Conservation (phyloP, 2,888 invertebrate species). For the Eilema sororculum region DNA sequence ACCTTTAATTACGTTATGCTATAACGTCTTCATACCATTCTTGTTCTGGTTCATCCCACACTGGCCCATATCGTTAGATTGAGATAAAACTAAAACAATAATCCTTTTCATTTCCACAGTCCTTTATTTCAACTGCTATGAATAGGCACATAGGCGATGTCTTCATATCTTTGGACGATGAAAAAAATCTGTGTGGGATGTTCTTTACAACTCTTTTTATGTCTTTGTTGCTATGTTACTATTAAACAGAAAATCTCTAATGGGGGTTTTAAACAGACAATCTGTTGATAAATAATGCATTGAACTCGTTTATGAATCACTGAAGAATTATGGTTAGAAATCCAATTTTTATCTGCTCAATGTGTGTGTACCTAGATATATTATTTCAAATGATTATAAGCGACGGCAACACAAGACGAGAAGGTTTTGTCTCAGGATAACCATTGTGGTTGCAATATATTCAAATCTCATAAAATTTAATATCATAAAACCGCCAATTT, state of each 20-base stretch:
- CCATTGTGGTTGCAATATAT: too few relatives aligned
- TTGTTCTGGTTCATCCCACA: constrained; percentile 61
- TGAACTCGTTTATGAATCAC: background rate
- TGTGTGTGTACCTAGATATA: too few relatives aligned
- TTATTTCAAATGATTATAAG: too few relatives aligned
- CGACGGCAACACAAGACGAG: too few relatives aligned
- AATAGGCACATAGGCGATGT: constrained; percentile 67
- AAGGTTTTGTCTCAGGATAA: too few relatives aligned
- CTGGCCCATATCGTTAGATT: constrained; percentile 81
- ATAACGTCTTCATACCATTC: constrained; percentile 51
- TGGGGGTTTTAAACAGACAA: constrained; percentile 56
- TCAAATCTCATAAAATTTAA: too few relatives aligned
- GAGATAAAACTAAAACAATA: constrained; percentile 87
- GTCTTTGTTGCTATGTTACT: constrained; percentile 62
- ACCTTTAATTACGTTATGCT: too few relatives aligned
- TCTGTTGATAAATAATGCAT: background rate
- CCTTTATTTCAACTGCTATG: constrained; percentile 79
- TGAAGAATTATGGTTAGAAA: background rate
- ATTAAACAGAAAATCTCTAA: constrained; percentile 60
- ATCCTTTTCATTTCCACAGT: constrained; percentile 82
- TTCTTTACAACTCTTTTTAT: constrained; percentile 63
- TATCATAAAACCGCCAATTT: too few relatives aligned
- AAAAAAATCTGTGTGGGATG: constrained; percentile 74
- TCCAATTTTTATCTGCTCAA: background rate
- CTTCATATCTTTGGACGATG: constrained; percentile 68